Percentiles rank a stretch among this genome's conserved stretches.
Conservation (phyloP, 2,797 vertebrate genomes). For the Syngnathus acus region DNA sequence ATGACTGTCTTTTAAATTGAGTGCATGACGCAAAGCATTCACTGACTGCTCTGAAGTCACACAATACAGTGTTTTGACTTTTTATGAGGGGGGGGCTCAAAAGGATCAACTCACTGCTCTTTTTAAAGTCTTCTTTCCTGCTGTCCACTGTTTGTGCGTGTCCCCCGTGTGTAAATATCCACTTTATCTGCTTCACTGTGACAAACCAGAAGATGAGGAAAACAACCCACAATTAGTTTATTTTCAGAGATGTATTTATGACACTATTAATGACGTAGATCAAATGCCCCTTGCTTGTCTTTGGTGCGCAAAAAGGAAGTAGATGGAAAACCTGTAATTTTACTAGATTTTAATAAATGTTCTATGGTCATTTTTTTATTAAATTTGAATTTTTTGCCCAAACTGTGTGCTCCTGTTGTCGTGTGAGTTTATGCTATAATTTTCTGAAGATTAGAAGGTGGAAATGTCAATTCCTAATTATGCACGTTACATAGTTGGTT, state of each 20-base stretch:
- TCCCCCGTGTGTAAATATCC: slow-evolving; percentile 15
- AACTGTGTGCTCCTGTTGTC: not conserved
- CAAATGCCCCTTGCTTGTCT: slow-evolving; percentile 42
- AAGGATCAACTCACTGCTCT: not conserved
- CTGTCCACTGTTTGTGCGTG: slow-evolving; percentile 34
- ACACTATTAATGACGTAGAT: slow-evolving; percentile 53
- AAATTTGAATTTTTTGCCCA: slow-evolving; percentile 69
- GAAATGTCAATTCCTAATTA: too few relatives aligned
- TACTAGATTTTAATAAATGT: slow-evolving; percentile 82
- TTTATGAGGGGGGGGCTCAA: not conserved
- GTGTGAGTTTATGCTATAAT: too few relatives aligned
- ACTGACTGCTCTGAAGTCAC: not conserved
- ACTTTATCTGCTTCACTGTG: slow-evolving; percentile 59
- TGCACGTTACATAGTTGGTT: too few relatives aligned
- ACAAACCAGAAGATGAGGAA: slow-evolving; percentile 26
- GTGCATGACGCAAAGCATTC: not conserved
- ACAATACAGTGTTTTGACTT: not conserved
- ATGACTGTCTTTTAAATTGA: not conserved
- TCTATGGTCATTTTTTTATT: slow-evolving; percentile 75
- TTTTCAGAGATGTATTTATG: slow-evolving; percentile 69
- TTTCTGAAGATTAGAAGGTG: too few relatives aligned
- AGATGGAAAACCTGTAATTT: slow-evolving; percentile 69
- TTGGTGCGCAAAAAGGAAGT: slow-evolving; percentile 52
- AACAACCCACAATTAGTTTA: slow-evolving; percentile 29
- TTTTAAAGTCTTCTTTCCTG: slow-evolving; percentile 36